Evolutionary conservation across 2,888 invertebrate genomes (phyloP), one percentile per base, ranked within the genome.

Genomic region (Napeogenes inachia): DNA sequence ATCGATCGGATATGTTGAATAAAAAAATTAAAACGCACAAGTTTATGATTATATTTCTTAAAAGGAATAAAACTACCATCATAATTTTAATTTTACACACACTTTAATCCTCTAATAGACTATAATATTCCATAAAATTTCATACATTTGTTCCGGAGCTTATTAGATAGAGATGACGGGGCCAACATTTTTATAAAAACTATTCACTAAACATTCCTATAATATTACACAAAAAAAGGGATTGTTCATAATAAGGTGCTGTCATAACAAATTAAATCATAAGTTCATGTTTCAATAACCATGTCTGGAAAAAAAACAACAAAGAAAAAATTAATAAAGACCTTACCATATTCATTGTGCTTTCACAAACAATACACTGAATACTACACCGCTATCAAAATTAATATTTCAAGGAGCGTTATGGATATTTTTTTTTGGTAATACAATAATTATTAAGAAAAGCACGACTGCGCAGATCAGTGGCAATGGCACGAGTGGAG

Each of bases 211-310:
- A 62, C 64, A 70, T 69, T 53, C 66, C 56, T 38, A 62, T 60
- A 59, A 67, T 58, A 70, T 67, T 71, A 60, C 62, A 72, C 63
- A 67, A 73, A 71, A 50, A 77, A 78, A 75, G 70, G 78, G 71
- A 78, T 75, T 73, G 70, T 71, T 73, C 67, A 81, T 79, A 83
- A 84, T 83, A 81, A 78, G 79, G 81, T 74, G 82, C 80, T 90
- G 91, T 88, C 91, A 88, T 80, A 90, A 89, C 85, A 84, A 79
- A 89, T 91, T 82, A 89, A 81, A 89, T 90, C 91, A 91, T 90
- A 91, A 88, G 83, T 87, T 80, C 78, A 87, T 64, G 72, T 80
- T 79, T 86, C 83, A 90, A 85, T 88, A 78, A 80, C 70, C 77
- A 78, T 78, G 77, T 8, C 10, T 12, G 6, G 6, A 80, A 80